Percentiles rank a stretch among this genome's conserved stretches.
phyloP scores from a whole-genome alignment of 2,113 vertebrate genomes.

The Corythaixoides concolor region DNA sequence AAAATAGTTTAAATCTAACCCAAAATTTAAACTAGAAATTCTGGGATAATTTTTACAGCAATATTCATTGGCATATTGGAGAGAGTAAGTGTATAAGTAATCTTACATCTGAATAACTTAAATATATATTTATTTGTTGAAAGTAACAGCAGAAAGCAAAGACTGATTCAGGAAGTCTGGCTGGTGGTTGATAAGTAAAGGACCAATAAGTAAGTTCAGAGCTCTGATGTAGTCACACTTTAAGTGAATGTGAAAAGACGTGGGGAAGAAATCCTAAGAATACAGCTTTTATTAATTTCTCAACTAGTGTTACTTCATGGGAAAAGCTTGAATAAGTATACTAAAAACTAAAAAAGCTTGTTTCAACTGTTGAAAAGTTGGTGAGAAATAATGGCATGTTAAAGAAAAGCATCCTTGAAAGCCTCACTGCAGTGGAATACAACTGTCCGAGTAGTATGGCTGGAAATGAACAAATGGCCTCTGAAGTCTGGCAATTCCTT shows the following conservation, averaged over 20 bases:
- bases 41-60: neutral
- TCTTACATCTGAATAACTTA: neutral
- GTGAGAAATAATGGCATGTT: neutral
- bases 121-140: neutral
- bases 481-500: neutral
- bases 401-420: neutral
- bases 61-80: neutral
- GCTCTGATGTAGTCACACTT: neutral
- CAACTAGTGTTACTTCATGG: neutral
- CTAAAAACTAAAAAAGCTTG: neutral
- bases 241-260: accelerated
- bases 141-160: neutral
- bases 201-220: neutral
- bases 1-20: neutral
- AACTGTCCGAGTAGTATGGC: neutral
- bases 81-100: neutral
- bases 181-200: neutral
- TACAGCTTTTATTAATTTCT: neutral
- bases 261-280: neutral
- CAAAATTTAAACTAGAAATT: neutral
- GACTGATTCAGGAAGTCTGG: neutral
- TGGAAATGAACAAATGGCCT: neutral
- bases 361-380: neutral
- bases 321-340: neutral
- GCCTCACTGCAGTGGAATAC: neutral